phyloP scores from a whole-genome alignment of 2,888 invertebrate species.

The Orthonevra nobilis region DNA sequence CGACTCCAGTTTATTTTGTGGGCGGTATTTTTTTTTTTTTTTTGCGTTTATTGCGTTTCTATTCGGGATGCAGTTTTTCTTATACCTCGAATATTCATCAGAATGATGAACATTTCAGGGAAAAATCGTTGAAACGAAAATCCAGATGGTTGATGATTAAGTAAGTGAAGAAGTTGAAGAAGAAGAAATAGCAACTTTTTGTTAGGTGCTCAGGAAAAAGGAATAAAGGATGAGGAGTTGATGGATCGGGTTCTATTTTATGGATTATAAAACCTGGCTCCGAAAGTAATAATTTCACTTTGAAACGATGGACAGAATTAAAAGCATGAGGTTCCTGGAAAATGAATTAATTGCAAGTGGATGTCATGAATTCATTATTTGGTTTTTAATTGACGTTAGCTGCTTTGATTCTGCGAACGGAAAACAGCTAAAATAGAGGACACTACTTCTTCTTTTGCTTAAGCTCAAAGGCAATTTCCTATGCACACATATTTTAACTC shows the following conservation, averaged over 20 bases:
- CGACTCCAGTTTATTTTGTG: neutral
- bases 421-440: too few species aligned
- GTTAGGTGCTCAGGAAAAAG: too few species aligned
- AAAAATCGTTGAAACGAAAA: conserved; percentile 34
- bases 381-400: conserved; percentile 27
- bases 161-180: too few species aligned
- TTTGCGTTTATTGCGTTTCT: conserved; percentile 20
- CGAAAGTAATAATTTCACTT: neutral
- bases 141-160: conserved; percentile 48
- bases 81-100: neutral
- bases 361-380: conserved; percentile 49
- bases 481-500: too few species aligned
- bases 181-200: too few species aligned
- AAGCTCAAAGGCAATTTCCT: too few species aligned
- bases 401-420: too few species aligned
- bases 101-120: conserved; percentile 28
- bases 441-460: too few species aligned
- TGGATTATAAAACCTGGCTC: neutral
- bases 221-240: conserved; percentile 26
- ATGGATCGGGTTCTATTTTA: conserved; percentile 25
- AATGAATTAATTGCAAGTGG: conserved; percentile 29
- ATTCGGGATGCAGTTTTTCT: conserved; percentile 6
- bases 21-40: too few species aligned
- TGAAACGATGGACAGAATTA: neutral
- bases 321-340: neutral